Evolutionary conservation across 2,113 vertebrate genomes (phyloP), one percentile per base, ranked within the genome.

Genomic region (Puntigrus tetrazona): DNA sequence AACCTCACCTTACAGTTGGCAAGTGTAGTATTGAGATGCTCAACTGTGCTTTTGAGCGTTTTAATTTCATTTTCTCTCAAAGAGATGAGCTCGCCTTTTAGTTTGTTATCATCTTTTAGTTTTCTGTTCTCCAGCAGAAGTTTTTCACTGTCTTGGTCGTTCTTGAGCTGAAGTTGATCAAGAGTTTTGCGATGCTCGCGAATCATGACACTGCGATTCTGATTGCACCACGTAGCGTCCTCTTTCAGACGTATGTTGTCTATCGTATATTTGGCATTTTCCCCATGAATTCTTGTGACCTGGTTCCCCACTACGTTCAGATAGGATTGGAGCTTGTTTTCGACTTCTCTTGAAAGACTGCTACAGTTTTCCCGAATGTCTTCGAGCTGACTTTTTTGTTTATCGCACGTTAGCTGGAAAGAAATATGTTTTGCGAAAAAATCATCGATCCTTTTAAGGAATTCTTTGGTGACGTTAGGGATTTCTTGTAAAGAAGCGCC

Each of bases 391-490:
- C 91, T 88, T 38, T 80, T 88, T 88, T 95, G 94, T 20, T 93
- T 94, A 0, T 61, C 1, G 29, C 94, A 95, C 67, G 89, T 92
- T 20, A 95, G 79, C 82, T 93, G 93, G 89, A 95, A 95, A 70
- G 90, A 57, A 5, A 88, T 61, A 88, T 92, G 82, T 4, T 69
- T 3, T 0, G 88, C 89, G 78, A 94, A 92, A 47, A 95, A 85
- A 27, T 89, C 88, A 0, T 93, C 86, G 2, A 95, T 92, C 87
- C 93, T 94, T 25, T n/a, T 16, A 0, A 93, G 86, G 82, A 95
- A 94, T 45, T 92, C 88, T 34, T 52, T 89, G 67, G 94, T 90
- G 72, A 95, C 92, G 0, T 91, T 86, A 25, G 89, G 86, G 82
- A 95, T 90, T 6, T 91, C 91, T 5, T 77, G 84, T 86, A 95